Base-by-base conservation (phyloP, 2,797 vertebrate genomes). In the Poeciliopsis presidionis region DNA sequence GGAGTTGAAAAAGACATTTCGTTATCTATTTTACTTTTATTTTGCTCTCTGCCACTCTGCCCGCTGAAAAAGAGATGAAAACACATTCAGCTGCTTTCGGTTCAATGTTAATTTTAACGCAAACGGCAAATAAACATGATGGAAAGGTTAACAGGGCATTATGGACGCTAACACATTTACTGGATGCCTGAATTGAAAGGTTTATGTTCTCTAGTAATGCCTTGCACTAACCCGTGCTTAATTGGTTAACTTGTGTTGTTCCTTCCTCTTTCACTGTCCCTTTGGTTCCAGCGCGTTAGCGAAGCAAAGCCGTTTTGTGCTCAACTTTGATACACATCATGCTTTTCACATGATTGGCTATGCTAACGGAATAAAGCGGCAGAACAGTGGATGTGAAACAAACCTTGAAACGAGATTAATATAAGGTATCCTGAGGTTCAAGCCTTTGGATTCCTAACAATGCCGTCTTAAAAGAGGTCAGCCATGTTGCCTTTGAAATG, bases 361-460 rank as follows among this genome's bases (percentile, higher is more conserved):
- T 77, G 57, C 87, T 75, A 71, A 75, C 71, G 69, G 74, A 81
- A 79, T 72, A 74, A 84, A 83, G 85, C 25, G 36, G 78, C 75
- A 77, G 57, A 88, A 80, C 49, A 79, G 74, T 46, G 43, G 73
- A 81, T 11, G 28, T 36, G 76, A 81, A 84, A 79, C 77, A 78
- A 88, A 77, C 79, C 86, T 77, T 83, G 69, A 88, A 81, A 85
- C 36, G 9, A 77, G 83, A 89, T 90, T 88, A 86, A 76, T 82
- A 74, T 3, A 41, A 78, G 53, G 46, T 74, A 78, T 47, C 47
- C 20, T 20, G 5, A 57, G 25, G 30, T 83, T 43, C 1, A 28
- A 59, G 65, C 5, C 18, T 72, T 45, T 43, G 33, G 57, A 72
- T 73, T 71, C 12, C 39, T 61, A 7, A 11, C 69, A 59, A 25